Evolutionary conservation across 1,140 invertebrate species (phyloP).

Genomic region (Eufriesea mexicana): DNA sequence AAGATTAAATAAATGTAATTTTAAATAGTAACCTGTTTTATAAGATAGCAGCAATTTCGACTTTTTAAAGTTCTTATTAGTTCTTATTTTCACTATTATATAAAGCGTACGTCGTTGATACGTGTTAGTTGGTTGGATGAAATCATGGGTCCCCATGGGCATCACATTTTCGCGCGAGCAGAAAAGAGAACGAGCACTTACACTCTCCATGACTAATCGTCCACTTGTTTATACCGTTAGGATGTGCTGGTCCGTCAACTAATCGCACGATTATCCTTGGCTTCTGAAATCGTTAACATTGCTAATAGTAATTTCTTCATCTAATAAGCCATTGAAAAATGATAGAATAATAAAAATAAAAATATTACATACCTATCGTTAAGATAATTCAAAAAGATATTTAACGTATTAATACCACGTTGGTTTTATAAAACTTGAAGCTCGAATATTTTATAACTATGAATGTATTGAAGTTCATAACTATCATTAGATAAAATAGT

Average conservation of each 20-base stretch:
- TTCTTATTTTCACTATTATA: not conserved
- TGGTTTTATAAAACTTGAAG: too few relatives aligned
- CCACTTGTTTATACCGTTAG: constrained; percentile 53
- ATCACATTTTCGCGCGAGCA: constrained; percentile 10
- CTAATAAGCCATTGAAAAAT: not conserved
- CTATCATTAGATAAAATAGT: too few relatives aligned
- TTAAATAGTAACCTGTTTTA: too few relatives aligned
- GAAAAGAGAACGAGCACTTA: constrained; percentile 43
- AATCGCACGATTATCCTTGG: not conserved
- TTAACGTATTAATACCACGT: too few relatives aligned
- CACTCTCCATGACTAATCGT: constrained; percentile 58
- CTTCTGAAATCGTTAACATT: not conserved
- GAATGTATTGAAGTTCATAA: too few relatives aligned
- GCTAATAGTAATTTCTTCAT: not conserved
- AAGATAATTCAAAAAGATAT: too few relatives aligned
- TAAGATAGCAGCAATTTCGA: too few relatives aligned
- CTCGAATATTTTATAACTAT: too few relatives aligned
- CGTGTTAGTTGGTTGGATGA: not conserved
- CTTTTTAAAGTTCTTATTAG: too few relatives aligned
- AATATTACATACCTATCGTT: too few relatives aligned
- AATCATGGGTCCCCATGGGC: not conserved
- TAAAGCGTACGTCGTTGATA: too few relatives aligned
- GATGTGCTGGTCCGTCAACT: not conserved
- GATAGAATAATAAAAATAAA: not conserved
- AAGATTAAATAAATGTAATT: too few relatives aligned